Conservation (phyloP, 2,797 vertebrate species). For the Gymnopithys bicolor region DNA sequence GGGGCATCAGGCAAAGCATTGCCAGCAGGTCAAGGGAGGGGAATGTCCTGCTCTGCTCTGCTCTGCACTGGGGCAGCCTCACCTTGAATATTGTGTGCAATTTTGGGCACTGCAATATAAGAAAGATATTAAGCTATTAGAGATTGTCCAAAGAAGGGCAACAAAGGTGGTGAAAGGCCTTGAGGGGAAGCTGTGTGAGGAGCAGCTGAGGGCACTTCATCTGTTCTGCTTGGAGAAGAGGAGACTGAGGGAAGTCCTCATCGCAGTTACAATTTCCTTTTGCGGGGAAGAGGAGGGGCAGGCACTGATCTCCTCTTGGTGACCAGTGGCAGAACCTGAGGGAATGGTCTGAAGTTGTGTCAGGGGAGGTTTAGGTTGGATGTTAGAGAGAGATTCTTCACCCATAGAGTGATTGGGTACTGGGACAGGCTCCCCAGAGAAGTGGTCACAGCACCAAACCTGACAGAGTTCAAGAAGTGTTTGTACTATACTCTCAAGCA, state of each 20-base stretch:
- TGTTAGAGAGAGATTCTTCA: background rate
- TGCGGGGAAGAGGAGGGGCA: background rate
- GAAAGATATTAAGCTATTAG: background rate
- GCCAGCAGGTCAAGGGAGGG: accelerated
- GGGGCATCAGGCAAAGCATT: background rate
- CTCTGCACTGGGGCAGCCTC: background rate
- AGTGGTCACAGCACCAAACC: background rate
- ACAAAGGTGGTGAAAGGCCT: background rate
- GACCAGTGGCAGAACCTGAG: background rate
- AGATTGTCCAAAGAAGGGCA: background rate
- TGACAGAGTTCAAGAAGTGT: background rate
- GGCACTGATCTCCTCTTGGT: background rate
- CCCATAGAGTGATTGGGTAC: background rate
- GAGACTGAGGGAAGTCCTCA: background rate
- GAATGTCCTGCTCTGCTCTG: background rate
- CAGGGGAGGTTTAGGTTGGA: background rate
- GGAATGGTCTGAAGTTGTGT: background rate
- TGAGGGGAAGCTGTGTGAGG: background rate
- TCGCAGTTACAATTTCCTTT: background rate
- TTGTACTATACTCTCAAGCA: background rate
- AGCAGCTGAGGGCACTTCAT: background rate
- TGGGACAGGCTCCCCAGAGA: background rate
- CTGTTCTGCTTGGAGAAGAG: background rate
- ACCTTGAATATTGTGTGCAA: background rate
- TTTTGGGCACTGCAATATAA: background rate